phyloP scores from a whole-genome alignment of 2,113 vertebrate genomes.

The Chaenocephalus aceratus region DNA sequence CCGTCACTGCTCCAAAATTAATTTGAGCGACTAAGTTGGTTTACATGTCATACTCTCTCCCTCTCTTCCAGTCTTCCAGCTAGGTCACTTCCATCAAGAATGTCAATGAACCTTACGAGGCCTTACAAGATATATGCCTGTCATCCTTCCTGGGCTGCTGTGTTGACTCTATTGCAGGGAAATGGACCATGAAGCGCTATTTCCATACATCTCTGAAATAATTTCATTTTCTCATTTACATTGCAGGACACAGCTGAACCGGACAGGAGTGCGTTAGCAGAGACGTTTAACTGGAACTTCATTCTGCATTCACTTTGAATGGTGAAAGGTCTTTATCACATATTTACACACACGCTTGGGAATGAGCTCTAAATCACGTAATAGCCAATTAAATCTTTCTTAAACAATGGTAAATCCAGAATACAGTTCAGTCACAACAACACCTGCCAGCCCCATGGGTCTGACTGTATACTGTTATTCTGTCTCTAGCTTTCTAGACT shows the following conservation, averaged over 20 bases:
- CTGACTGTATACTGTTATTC: background rate
- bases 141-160: constrained; percentile 11
- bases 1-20: background rate
- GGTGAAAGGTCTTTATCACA: constrained; percentile 42
- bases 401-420: background rate
- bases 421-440: background rate
- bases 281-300: constrained; percentile 42
- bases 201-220: constrained; percentile 22
- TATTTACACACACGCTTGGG: background rate
- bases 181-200: constrained; percentile 36
- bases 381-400: background rate
- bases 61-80: constrained; percentile 13
- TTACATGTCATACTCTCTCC: background rate
- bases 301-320: constrained; percentile 38
- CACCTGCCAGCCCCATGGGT: background rate
- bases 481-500: background rate
- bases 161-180: background rate
- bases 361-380: background rate
- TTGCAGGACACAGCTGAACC: constrained; percentile 38
- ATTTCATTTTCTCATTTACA: constrained; percentile 53
- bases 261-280: constrained; percentile 45
- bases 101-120: constrained; percentile 14
- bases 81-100: constrained; percentile 1
- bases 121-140: constrained; percentile 35
- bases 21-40: constrained; percentile 9